Evolutionary conservation across 2,113 vertebrate species (phyloP), one percentile per base, ranked within the genome.

Genomic region (Pavo muticus): DNA sequence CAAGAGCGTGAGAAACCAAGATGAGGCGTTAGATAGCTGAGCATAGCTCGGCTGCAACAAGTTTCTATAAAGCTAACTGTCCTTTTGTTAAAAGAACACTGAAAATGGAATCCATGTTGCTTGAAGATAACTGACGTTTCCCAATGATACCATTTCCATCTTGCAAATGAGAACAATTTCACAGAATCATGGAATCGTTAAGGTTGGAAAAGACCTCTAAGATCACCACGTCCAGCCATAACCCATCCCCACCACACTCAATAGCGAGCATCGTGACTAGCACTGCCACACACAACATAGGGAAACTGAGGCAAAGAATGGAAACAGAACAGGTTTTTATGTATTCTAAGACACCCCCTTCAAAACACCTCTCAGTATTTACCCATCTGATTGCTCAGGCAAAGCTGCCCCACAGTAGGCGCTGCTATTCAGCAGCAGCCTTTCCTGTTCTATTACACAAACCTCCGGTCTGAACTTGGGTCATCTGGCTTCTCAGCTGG

Each of bases 401-500:
- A 42, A 44, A 52, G 68, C 27, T 25, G 17, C n/a, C 82, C 54
- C 61, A 19, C 24, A 86, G 35, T 7, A 84, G 40, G 29, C 30
- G 42, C 30, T 29, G 12, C 10, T 82, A 1, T 44, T 44, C 47
- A 40, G 25, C 10, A 77, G 20, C 8, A 80, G 3, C 24, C 15
- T 70, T 76, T 63, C 42, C 57, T 40, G 10, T 2, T 56, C 7
- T 14, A 60, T 72, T 21, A 3, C 11, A 16, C 12, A 50, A 44
- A 76, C 30, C 61, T 60, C 27, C n/a, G 19, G 18, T 52, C 20
- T 48, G 45, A 39, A 21, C 40, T 35, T 59, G 9, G 47, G 11
- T 27, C 6, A 19, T 44, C 67, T 7, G 4, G 37, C 12, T 42
- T 69, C 13, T 63, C 0, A 0, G 17, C 47, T 25, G 40, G 48